These are phyloP conservation scores for Xanthorhoe spadicearia DNA, from an alignment of 2,888 invertebrate species.

Conservation along the genomic window DNA sequence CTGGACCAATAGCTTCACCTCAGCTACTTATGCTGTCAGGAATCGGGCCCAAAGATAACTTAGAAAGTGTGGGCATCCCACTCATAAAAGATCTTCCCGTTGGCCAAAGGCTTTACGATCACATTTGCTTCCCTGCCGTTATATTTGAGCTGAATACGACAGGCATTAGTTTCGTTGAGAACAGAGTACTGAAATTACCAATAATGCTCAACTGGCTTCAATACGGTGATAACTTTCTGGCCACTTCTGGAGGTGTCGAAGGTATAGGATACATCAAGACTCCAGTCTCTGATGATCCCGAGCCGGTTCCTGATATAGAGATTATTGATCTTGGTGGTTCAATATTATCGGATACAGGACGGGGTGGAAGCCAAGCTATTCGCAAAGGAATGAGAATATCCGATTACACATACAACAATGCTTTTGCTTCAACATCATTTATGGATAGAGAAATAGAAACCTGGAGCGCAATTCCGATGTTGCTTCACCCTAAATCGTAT, in stretches of 20 bases:
- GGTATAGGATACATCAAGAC: slow-evolving; percentile 88
- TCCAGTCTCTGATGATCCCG: slow-evolving; percentile 81
- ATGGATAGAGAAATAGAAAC: slow-evolving; percentile 72
- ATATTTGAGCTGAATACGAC: slow-evolving; percentile 73
- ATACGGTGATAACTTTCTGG: slow-evolving; percentile 73
- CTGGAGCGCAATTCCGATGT: slow-evolving; percentile 87
- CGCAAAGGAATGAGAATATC: slow-evolving; percentile 84
- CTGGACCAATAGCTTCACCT: slow-evolving; percentile 94
- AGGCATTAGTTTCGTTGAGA: slow-evolving; percentile 65
- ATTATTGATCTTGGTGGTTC: slow-evolving; percentile 87
- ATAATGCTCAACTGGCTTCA: slow-evolving; percentile 62
- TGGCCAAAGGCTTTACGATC: slow-evolving; percentile 87
- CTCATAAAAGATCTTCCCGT: slow-evolving; percentile 87
- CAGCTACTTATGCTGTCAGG: slow-evolving; percentile 96
- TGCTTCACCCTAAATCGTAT: slow-evolving; percentile 90
- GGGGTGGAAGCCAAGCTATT: slow-evolving; percentile 68
- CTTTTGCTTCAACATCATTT: slow-evolving; percentile 82
- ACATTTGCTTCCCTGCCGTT: slow-evolving; percentile 82
- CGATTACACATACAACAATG: slow-evolving; percentile 81
- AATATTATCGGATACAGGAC: slow-evolving; percentile 85
- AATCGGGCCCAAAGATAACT: slow-evolving; percentile 82
- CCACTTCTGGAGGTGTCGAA: slow-evolving; percentile 87
- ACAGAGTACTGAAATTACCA: slow-evolving; percentile 46
- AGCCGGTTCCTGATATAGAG: slow-evolving; percentile 88
- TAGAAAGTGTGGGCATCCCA: slow-evolving; percentile 82